These are phyloP conservation scores for Copidosoma aretas DNA, from an alignment of 2,888 invertebrate genomes.

Conservation along the genomic window DNA sequence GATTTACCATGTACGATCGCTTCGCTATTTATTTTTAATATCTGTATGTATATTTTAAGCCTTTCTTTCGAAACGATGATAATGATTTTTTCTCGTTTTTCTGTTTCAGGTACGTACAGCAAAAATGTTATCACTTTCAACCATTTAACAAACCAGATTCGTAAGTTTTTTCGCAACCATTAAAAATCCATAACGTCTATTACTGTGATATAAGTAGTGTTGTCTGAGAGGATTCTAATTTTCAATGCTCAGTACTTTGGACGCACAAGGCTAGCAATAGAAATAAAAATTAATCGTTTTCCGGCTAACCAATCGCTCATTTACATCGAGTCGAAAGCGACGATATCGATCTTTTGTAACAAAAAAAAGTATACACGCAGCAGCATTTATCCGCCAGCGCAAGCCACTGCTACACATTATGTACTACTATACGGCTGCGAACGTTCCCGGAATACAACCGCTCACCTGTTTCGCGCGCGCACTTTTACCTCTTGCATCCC, in stretches of 20 bases:
- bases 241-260: no score
- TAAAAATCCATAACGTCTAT: no score
- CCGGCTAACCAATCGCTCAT: neutral
- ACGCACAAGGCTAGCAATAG: no score
- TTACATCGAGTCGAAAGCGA: no score
- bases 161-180: neutral
- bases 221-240: no score
- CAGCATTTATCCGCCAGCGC: no score
- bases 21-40: neutral
- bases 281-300: neutral
- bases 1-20: neutral
- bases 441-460: conserved; percentile 8
- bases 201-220: no score
- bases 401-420: no score
- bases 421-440: neutral
- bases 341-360: no score
- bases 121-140: neutral
- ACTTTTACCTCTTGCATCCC: conserved; percentile 13
- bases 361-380: no score
- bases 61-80: no score
- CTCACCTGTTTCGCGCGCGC: conserved; percentile 2
- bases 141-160: neutral
- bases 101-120: conserved; percentile 24
- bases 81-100: conserved; percentile 9
- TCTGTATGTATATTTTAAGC: neutral